Conservation (phyloP, 35 echinoderm and acorn worm genomes). For the Patiria miniata region DNA sequence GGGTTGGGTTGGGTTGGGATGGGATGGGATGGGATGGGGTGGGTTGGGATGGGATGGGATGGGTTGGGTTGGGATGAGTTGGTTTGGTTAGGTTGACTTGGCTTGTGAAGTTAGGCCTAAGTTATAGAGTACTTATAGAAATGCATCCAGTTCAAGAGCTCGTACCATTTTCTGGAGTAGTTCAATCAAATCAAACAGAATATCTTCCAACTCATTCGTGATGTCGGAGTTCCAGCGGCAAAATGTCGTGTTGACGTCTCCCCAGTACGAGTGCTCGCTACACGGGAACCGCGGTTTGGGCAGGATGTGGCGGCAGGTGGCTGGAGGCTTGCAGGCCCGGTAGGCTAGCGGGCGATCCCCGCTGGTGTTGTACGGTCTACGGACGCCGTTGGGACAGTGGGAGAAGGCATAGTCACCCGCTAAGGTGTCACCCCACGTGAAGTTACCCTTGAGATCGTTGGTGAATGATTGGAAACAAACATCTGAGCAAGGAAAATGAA, state of each 20-base stretch:
- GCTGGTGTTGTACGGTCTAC: constrained; percentile 37
- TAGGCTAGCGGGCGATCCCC: constrained; percentile 23
- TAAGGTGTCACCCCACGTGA: constrained; percentile 66
- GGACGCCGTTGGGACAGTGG: constrained; percentile 74
- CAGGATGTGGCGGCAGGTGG: not conserved
- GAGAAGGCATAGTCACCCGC: constrained; percentile 73
- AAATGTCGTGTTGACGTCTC: constrained; percentile 50
- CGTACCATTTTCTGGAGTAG: constrained; percentile 73
- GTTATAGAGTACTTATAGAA: too few species aligned
- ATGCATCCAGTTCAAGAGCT: not conserved
- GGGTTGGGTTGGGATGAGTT: too few species aligned
- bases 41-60: too few species aligned
- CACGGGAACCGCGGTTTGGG: constrained; percentile 31
- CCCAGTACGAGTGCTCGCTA: constrained; percentile 64
- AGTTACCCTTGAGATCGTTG: constrained; percentile 62
- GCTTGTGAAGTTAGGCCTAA: too few species aligned
- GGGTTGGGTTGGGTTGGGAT: too few species aligned
- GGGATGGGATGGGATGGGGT: too few species aligned
- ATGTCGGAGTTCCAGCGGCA: constrained; percentile 77
- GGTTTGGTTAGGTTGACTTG: too few species aligned
- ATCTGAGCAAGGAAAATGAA: constrained; percentile 44
- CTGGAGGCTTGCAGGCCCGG: constrained; percentile 36
- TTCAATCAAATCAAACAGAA: constrained; percentile 39
- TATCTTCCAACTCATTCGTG: constrained; percentile 64
- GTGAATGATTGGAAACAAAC: constrained; percentile 53